Conservation (phyloP, 1,140 invertebrate species). For the Nixonia krombeini region DNA sequence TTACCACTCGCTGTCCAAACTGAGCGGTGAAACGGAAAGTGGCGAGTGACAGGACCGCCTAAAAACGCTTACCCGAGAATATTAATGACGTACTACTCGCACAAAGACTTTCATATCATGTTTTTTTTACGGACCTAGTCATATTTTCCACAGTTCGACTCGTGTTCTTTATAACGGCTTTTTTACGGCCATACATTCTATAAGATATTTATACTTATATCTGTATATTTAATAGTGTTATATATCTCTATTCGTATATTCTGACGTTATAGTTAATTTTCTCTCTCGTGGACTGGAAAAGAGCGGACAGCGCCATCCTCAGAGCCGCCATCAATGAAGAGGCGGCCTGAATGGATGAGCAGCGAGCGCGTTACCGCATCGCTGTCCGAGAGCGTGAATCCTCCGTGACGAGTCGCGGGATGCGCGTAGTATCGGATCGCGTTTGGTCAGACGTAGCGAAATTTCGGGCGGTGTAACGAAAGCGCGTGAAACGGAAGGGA, state of each 20-base stretch:
- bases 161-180: too few species aligned
- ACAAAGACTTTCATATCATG: too few species aligned
- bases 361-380: slow-evolving; percentile 23
- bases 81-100: too few species aligned
- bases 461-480: neutral
- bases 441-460: slow-evolving; percentile 35
- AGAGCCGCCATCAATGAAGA: slow-evolving; percentile 58
- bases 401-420: slow-evolving; percentile 8
- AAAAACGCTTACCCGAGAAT: slow-evolving; percentile 29
- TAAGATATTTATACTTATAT: too few species aligned
- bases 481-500: too few species aligned
- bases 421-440: slow-evolving; percentile 35
- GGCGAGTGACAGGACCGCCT: neutral
- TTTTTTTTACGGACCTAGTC: too few species aligned
- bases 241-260: too few species aligned
- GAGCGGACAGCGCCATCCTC: slow-evolving; percentile 29
- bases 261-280: too few species aligned
- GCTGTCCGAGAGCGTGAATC: too few species aligned
- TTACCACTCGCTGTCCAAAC: neutral
- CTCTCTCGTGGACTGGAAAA: slow-evolving; percentile 49
- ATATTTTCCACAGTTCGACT: too few species aligned
- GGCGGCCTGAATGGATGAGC: slow-evolving; percentile 53
- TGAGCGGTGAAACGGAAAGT: neutral
- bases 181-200: too few species aligned
- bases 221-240: too few species aligned